Conservation (phyloP, 2,113 vertebrate genomes). For the Pogonocichla stellata region DNA sequence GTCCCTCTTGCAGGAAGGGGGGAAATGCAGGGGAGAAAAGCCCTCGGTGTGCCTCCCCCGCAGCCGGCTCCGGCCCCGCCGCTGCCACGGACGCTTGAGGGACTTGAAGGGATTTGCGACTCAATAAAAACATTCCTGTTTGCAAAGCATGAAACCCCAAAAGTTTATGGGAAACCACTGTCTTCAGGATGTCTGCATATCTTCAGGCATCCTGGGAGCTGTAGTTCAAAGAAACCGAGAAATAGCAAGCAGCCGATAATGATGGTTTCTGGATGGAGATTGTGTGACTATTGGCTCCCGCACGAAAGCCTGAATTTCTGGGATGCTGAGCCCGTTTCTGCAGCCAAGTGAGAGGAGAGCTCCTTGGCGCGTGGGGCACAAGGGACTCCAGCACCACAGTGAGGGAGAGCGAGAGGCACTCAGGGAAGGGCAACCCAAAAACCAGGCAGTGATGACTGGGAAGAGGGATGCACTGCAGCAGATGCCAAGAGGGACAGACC, state of each 20-base stretch:
- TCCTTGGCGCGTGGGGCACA: not conserved
- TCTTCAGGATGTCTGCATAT: constrained; percentile 71
- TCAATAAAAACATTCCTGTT: constrained; percentile 70
- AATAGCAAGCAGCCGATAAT: constrained; percentile 30
- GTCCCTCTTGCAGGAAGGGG: not conserved
- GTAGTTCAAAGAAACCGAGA: constrained; percentile 63
- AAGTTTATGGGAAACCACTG: constrained; percentile 73
- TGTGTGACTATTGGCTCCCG: constrained; percentile 63
- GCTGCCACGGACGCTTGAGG: not conserved
- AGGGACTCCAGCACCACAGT: not conserved
- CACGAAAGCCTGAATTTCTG: constrained; percentile 55
- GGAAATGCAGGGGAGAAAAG: not conserved
- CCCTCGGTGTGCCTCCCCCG: not conserved
- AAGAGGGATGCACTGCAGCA: not conserved
- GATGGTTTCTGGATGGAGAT: constrained; percentile 55
- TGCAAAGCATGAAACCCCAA: constrained; percentile 68
- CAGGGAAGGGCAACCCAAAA: not conserved
- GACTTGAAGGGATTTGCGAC: constrained; percentile 23
- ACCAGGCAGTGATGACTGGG: rapidly evolving
- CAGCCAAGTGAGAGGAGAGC: constrained; percentile 46
- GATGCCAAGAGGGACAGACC: not conserved
- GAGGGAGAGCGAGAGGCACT: not conserved
- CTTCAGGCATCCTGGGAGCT: constrained; percentile 72
- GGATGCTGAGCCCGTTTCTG: constrained; percentile 36
- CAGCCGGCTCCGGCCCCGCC: not conserved